Conservation (phyloP, 2,113 vertebrate species). For the Chloroceryle aenea region DNA sequence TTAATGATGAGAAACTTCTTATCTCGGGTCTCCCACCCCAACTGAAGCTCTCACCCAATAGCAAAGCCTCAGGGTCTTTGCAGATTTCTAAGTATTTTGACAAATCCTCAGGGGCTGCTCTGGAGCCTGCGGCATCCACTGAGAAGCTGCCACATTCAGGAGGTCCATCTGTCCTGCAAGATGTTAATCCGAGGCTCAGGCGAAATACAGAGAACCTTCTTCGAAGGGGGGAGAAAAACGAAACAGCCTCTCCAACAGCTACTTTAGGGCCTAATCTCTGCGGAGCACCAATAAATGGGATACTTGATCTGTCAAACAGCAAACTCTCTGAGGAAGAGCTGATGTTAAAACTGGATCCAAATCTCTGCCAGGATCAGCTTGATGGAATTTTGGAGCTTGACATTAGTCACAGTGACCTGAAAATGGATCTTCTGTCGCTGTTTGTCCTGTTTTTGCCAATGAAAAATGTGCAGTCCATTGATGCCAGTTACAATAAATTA, state of each 20-base stretch:
- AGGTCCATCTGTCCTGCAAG: background rate
- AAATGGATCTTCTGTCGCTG: constrained; percentile 17
- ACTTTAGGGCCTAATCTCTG: background rate
- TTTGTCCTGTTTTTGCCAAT: background rate
- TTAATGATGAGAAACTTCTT: background rate
- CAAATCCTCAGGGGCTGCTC: background rate
- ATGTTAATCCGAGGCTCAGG: background rate
- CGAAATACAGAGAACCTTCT: background rate
- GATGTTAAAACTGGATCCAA: background rate
- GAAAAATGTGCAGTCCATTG: background rate
- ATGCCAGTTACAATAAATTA: constrained; percentile 48
- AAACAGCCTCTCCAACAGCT: background rate
- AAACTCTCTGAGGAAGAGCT: constrained; percentile 19
- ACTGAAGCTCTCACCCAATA: background rate
- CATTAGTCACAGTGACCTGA: constrained; percentile 18
- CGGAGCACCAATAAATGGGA: background rate
- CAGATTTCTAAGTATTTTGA: background rate
- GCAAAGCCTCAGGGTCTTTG: background rate
- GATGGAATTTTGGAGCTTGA: background rate
- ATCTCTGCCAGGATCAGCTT: constrained; percentile 6
- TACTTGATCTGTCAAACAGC: background rate
- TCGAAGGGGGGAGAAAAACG: background rate
- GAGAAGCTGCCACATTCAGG: rapidly evolving
- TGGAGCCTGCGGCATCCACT: background rate
- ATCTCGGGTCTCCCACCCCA: background rate